Evolutionary conservation across 2,888 invertebrate species (phyloP).

Genomic region (Habrosyne pyritoides): DNA sequence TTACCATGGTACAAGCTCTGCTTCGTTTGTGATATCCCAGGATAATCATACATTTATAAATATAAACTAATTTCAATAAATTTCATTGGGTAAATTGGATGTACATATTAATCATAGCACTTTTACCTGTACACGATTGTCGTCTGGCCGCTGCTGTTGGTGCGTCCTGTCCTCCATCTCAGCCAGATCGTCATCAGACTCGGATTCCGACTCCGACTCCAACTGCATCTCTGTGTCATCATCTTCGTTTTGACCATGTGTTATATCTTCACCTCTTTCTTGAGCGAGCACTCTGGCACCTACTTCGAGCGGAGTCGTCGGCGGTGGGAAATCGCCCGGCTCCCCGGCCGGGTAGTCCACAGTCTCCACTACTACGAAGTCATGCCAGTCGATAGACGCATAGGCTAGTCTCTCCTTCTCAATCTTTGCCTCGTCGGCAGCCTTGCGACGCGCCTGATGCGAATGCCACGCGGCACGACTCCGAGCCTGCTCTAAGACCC

Average conservation of each 20-base stretch:
- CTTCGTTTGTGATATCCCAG: too few species aligned
- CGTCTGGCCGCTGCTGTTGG: constrained; percentile 70
- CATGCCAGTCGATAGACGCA: constrained; percentile 99
- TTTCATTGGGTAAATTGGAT: too few species aligned
- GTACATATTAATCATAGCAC: neutral
- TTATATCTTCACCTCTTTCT: constrained; percentile 89
- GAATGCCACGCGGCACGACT: constrained; percentile 98
- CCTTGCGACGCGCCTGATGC: constrained; percentile 95
- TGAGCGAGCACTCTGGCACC: constrained; percentile 95
- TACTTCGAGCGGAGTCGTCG: constrained; percentile 98
- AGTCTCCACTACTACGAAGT: constrained; percentile 99
- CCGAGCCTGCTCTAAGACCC: constrained; percentile 92
- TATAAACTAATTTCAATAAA: too few species aligned
- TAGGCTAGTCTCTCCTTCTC: constrained; percentile 98
- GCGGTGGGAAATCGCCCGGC: constrained; percentile 97
- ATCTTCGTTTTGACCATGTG: constrained; percentile 65
- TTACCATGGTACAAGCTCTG: too few species aligned
- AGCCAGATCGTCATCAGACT: constrained; percentile 79
- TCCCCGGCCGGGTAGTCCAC: constrained; percentile 99
- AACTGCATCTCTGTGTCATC: constrained; percentile 96
- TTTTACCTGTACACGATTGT: constrained; percentile 83
- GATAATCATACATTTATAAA: too few species aligned
- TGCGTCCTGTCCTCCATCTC: constrained; percentile 86
- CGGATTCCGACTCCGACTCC: constrained; percentile 90
- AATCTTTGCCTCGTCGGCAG: constrained; percentile 96